These are phyloP conservation scores for Drosophila tripunctata DNA, from an alignment of 2,888 invertebrate genomes.

Conservation along the genomic window DNA sequence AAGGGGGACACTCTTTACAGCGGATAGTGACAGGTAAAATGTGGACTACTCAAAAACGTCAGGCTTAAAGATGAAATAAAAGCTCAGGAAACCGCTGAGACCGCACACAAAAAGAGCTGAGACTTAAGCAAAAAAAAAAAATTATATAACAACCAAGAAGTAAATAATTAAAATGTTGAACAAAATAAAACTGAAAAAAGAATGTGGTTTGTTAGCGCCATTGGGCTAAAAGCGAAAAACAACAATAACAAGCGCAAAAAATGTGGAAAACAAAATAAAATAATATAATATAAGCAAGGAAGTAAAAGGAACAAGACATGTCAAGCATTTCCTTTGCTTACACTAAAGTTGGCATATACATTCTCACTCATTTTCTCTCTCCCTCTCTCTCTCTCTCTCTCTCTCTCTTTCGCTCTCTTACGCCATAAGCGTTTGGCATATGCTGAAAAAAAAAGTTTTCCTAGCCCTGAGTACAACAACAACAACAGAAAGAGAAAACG, in stretches of 20 bases:
- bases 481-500: slow-evolving; percentile 36
- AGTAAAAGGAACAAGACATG: slow-evolving; percentile 62
- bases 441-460: slow-evolving; percentile 56
- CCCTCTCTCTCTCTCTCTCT: slow-evolving; percentile 4
- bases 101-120: slow-evolving; percentile 2
- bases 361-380: slow-evolving; percentile 8
- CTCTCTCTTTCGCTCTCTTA: slow-evolving; percentile 2
- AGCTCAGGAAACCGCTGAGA: slow-evolving; percentile 14
- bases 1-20: too few species aligned
- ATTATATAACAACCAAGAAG: slow-evolving; percentile 46
- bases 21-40: neutral
- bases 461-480: slow-evolving; percentile 40
- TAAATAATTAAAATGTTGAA: slow-evolving; percentile 53
- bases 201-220: slow-evolving; percentile 38
- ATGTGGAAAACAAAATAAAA: slow-evolving; percentile 23
- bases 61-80: slow-evolving; percentile 18
- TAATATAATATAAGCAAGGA: slow-evolving; percentile 46
- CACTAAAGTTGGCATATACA: slow-evolving; percentile 48
- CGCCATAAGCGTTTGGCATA: slow-evolving; percentile 47
- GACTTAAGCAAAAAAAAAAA: slow-evolving; percentile 32
- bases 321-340: slow-evolving; percentile 71
- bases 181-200: slow-evolving; percentile 13
- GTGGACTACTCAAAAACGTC: neutral
- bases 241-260: slow-evolving; percentile 23
- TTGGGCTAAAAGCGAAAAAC: slow-evolving; percentile 28